Conservation (phyloP, 1,140 invertebrate genomes). For the Drosophila kikkawai region DNA sequence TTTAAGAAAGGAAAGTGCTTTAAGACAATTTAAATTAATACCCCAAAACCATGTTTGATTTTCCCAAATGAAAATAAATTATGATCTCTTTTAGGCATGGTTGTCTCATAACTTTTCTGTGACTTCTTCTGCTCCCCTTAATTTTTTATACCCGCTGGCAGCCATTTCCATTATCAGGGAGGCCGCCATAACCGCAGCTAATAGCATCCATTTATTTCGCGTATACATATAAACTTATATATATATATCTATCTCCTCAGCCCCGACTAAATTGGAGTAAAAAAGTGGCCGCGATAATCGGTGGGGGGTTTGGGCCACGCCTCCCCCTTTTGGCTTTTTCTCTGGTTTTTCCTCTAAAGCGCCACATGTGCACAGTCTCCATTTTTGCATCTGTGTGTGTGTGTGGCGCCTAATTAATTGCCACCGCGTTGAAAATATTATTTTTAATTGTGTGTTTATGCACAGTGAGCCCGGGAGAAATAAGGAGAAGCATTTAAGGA, state of each 20-base stretch:
- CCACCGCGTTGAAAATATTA: conserved; percentile 83
- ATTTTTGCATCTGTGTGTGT: conserved; percentile 39
- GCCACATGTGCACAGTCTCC: conserved; percentile 42
- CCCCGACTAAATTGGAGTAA: conserved; percentile 19
- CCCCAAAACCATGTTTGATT: background rate
- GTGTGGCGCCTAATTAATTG: conserved; percentile 74
- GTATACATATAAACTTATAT: background rate
- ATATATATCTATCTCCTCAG: background rate
- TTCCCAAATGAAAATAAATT: conserved; percentile 8
- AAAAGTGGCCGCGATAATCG: conserved; percentile 49
- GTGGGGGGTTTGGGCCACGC: conserved; percentile 10
- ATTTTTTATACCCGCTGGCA: conserved; percentile 13
- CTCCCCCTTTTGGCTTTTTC: conserved; percentile 1
- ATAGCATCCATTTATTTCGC: conserved; percentile 48
- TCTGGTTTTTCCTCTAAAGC: conserved; percentile 9
- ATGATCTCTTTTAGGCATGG: background rate
- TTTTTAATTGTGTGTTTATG: conserved; percentile 84
- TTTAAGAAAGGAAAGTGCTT: background rate
- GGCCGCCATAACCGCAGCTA: conserved; percentile 46
- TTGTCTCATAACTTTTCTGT: conserved; percentile 1
- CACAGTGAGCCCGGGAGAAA: conserved; percentile 12
- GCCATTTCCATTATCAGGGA: conserved; percentile 37
- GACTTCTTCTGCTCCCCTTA: background rate
- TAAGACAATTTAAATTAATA: too few relatives aligned
- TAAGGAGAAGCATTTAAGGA: conserved; percentile 36